Conservation (phyloP, 2,888 invertebrate species). For the Lithophane leautieri region DNA sequence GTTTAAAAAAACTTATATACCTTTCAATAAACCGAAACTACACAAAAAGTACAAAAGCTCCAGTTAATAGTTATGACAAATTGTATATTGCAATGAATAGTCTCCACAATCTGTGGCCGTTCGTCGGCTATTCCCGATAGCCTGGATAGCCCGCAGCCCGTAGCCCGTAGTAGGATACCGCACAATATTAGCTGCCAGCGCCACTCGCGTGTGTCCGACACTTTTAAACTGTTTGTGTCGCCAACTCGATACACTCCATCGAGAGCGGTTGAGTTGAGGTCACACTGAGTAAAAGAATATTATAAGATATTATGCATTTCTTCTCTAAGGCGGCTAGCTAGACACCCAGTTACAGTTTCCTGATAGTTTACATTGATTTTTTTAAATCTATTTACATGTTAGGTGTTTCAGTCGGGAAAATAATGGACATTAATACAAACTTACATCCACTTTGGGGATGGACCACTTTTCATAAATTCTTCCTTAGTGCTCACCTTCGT, state of each 20-base stretch:
- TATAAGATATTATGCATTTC: background rate
- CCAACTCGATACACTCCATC: conserved; percentile 62
- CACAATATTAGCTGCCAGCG: conserved; percentile 71
- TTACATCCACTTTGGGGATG: too few species aligned
- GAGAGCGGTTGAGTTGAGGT: conserved; percentile 18
- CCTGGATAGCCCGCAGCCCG: conserved; percentile 6
- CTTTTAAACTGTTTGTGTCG: conserved; percentile 71
- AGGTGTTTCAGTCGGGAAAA: too few species aligned
- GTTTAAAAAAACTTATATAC: background rate
- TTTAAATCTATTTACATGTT: too few species aligned
- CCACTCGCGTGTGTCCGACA: conserved; percentile 70
- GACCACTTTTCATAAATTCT: too few species aligned
- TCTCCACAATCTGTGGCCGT: conserved; percentile 14
- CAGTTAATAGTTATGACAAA: conserved; percentile 13
- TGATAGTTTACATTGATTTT: too few species aligned
- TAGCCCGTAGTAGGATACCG: conserved; percentile 34
- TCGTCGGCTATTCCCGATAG: conserved; percentile 22
- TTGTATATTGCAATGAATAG: conserved; percentile 38
- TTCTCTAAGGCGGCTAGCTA: background rate
- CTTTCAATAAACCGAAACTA: background rate
- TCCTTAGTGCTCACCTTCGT: too few species aligned
- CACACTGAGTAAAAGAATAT: conserved; percentile 5
- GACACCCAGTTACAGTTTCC: too few species aligned
- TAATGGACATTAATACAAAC: too few species aligned
- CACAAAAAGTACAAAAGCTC: conserved; percentile 9